Evolutionary conservation across 1,140 invertebrate species (phyloP).

Genomic region (Hyposmocoma kahamanoa): DNA sequence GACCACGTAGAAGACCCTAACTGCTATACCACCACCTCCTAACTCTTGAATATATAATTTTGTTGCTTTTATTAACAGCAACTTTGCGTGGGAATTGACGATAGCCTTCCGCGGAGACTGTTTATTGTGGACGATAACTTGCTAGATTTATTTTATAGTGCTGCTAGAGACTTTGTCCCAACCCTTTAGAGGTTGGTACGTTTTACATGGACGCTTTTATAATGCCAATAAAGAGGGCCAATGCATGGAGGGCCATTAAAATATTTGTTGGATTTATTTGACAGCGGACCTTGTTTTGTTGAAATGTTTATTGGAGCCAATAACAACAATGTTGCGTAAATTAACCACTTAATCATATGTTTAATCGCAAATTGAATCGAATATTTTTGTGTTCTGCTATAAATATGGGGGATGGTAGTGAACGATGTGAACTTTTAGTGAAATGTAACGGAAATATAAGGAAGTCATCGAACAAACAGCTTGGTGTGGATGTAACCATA

Average conservation of each 20-base stretch:
- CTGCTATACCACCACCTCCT: constrained; percentile 64
- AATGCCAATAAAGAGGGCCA: constrained; percentile 60
- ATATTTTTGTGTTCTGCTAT: too few relatives aligned
- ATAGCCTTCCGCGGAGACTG: constrained; percentile 65
- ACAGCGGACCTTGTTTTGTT: constrained; percentile 48
- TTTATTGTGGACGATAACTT: constrained; percentile 70
- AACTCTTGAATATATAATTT: constrained; percentile 74
- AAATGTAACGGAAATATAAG: constrained; percentile 28
- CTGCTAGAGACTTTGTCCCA: constrained; percentile 53
- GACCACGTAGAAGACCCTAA: constrained; percentile 69
- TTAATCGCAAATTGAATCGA: neutral
- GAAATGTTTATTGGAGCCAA: constrained; percentile 52
- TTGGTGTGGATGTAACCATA: constrained; percentile 48
- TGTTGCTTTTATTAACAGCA: constrained; percentile 71
- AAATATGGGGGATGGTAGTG: too few relatives aligned
- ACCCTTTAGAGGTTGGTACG: constrained; percentile 44
- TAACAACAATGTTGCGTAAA: constrained; percentile 57
- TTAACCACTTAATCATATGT: constrained; percentile 26
- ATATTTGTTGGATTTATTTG: constrained; percentile 69
- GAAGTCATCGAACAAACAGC: constrained; percentile 24
- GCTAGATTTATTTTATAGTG: constrained; percentile 72
- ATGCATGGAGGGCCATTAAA: constrained; percentile 59
- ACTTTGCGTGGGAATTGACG: constrained; percentile 70
- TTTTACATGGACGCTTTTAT: constrained; percentile 52
- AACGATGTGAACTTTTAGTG: neutral